Evolutionary conservation across 1,140 invertebrate species (phyloP).

Genomic region (Pectinophora gossypiella): DNA sequence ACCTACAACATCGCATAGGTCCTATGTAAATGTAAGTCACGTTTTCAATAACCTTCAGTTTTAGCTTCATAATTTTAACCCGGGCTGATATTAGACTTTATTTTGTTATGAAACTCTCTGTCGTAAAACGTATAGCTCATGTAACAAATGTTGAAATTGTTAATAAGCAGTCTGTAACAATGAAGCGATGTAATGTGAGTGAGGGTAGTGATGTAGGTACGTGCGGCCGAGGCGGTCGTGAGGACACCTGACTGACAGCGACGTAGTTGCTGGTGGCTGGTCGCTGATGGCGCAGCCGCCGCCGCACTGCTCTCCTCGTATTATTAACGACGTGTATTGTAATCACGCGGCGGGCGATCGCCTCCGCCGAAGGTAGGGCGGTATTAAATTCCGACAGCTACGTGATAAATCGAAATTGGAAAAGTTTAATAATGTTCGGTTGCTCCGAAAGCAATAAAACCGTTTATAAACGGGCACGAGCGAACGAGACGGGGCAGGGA

Average conservation of each 20-base stretch:
- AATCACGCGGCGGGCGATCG: conserved; percentile 72
- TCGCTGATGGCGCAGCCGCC: conserved; percentile 14
- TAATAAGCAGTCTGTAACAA: too few species aligned
- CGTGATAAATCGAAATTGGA: conserved; percentile 76
- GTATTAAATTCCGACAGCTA: conserved; percentile 76
- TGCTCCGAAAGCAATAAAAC: conserved; percentile 75
- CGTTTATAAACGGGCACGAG: conserved; percentile 74
- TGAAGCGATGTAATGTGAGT: too few species aligned
- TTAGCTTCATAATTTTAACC: conserved; percentile 74
- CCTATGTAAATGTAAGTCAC: conserved; percentile 73
- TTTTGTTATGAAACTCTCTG: conserved; percentile 66
- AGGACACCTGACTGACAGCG: background rate
- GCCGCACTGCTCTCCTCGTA: conserved; percentile 42
- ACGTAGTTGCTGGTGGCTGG: background rate
- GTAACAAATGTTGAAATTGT: background rate
- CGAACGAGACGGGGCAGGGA: conserved; percentile 68
- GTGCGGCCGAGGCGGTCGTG: too few species aligned
- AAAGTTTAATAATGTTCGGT: conserved; percentile 76
- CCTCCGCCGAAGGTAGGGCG: conserved; percentile 73
- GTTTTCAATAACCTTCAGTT: conserved; percentile 75
- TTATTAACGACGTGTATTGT: conserved; percentile 75
- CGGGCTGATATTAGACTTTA: conserved; percentile 67
- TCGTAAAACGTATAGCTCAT: background rate
- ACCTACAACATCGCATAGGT: conserved; percentile 53
- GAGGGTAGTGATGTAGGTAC: too few species aligned